Percentiles rank a stretch among this genome's conserved stretches.
Evolutionary conservation across 2,888 invertebrate species (phyloP).

Genomic region (Ethmia dodecea): DNA sequence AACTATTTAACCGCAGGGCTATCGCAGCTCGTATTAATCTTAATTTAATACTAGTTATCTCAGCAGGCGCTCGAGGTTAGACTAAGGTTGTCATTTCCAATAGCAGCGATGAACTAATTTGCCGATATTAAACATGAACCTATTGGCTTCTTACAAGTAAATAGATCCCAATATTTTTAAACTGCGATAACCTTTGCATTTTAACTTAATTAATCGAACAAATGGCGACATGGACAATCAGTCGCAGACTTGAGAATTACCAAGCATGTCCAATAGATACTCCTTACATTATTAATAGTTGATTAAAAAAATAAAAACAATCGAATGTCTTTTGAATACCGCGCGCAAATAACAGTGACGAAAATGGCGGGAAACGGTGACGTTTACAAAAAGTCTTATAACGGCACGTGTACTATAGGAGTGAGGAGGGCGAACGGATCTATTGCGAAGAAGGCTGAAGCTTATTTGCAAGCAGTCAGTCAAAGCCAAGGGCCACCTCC

Average conservation of each 20-base stretch:
- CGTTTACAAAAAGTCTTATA: conserved; percentile 44
- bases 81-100: conserved; percentile 24
- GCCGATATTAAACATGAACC: not conserved
- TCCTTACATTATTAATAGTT: not conserved
- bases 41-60: too few relatives aligned
- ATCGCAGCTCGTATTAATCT: too few relatives aligned
- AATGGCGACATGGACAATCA: conserved; percentile 13
- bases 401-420: conserved; percentile 46
- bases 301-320: conserved; percentile 3
- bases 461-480: conserved; percentile 56
- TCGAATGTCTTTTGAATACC: conserved; percentile 48
- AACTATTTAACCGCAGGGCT: too few relatives aligned
- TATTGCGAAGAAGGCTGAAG: conserved; percentile 56
- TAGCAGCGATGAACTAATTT: conserved; percentile 33
- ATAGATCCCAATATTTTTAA: conserved; percentile 12
- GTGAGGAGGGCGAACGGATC: conserved; percentile 41
- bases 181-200: conserved; percentile 39
- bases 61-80: too few relatives aligned
- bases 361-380: conserved; percentile 49
- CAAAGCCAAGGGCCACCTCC: conserved; percentile 39
- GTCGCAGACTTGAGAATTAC: conserved; percentile 23
- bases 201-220: conserved; percentile 15
- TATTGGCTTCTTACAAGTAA: conserved; percentile 1
- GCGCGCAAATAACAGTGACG: conserved; percentile 49
- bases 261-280: conserved; percentile 22